A percentile compares a stretch with the other conserved stretches of the same genome.
Conservation (phyloP, 2,888 invertebrate genomes). For the Macaria liturata region DNA sequence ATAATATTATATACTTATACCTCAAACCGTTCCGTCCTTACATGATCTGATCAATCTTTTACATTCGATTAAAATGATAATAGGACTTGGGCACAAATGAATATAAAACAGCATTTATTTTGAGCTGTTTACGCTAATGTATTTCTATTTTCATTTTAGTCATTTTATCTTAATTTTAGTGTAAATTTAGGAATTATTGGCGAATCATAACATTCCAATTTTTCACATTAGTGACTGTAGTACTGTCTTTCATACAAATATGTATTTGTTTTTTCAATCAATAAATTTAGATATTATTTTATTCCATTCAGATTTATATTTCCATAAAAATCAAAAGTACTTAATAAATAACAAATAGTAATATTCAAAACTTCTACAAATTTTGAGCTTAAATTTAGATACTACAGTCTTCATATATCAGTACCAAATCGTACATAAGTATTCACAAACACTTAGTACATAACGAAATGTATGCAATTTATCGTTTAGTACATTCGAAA, state of each 20-base stretch:
- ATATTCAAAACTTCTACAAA: no score
- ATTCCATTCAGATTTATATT: no score
- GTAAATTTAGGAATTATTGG: constrained; percentile 13
- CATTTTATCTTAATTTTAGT: constrained; percentile 39
- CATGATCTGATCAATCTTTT: constrained; percentile 42
- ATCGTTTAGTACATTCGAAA: constrained; percentile 9
- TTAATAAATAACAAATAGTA: no score
- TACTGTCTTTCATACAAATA: no score
- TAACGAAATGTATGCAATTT: constrained; percentile 14
- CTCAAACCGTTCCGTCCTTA: constrained; percentile 53
- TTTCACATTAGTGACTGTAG: no score
- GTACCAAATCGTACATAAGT: constrained; percentile 16
- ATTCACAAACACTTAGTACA: constrained; percentile 9
- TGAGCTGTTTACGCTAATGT: constrained; percentile 21
- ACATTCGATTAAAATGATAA: constrained; percentile 73
- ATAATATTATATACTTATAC: constrained; percentile 41
- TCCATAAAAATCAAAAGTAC: no score
- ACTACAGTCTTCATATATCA: not conserved
- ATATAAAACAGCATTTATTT: constrained; percentile 29
- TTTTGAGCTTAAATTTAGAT: no score
- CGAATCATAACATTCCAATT: constrained; percentile 18
- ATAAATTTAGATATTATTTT: no score
- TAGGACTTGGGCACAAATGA: constrained; percentile 67
- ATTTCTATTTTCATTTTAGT: constrained; percentile 82
- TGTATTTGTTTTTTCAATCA: no score